Evolutionary conservation across 2,113 vertebrate genomes (phyloP), one percentile per base, ranked within the genome.

Genomic region (Cardinalis cardinalis): DNA sequence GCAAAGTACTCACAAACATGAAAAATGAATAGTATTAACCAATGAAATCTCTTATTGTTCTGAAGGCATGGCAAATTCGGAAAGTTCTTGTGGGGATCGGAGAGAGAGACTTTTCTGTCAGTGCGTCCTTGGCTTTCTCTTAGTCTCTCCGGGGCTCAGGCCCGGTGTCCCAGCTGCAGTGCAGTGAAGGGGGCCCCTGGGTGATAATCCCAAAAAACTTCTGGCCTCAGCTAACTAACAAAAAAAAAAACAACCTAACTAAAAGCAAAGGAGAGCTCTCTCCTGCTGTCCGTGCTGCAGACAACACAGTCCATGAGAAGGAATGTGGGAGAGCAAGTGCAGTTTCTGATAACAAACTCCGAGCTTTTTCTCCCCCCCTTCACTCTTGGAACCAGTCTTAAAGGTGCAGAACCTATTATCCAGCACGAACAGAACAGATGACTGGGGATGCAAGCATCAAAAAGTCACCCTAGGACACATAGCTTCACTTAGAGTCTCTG

Each of bases 321-420:
- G 29, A 26, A 26, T 20, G 29, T 5, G 1, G 13, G 6, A 14
- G 7, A 51, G 18, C 21, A 15, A 61, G 7, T 7, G 21, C 28
- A 32, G 17, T 21, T n/a, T 26, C 58, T 51, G 18, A 1, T 10
- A 41, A n/a, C 17, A 49, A 49, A 49, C 23, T 61, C 3, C 0
- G 1, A 0, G 1, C 20, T 76, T 26, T 29, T 61, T 25, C 34
- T 41, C 8, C 18, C 9, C 29, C 2, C 0, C 18, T 41, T 51
- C 1, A 0, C 8, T 51, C 34, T 51, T 4, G 0, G 10, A 41
- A 76, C 23, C 18, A 51, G 29, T 10, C 23, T 51, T 40, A 76
- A 76, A 76, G 36, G 13, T n/a, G 36, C 29, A 63, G 18, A 63
- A 41, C 29, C 15, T 41, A 17, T n/a, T 41, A 28, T 51, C 10